Percentiles rank a stretch among this genome's conserved stretches.
Evolutionary conservation across 2,797 vertebrate genomes (phyloP).

Genomic region (Sarcoramphus papa): DNA sequence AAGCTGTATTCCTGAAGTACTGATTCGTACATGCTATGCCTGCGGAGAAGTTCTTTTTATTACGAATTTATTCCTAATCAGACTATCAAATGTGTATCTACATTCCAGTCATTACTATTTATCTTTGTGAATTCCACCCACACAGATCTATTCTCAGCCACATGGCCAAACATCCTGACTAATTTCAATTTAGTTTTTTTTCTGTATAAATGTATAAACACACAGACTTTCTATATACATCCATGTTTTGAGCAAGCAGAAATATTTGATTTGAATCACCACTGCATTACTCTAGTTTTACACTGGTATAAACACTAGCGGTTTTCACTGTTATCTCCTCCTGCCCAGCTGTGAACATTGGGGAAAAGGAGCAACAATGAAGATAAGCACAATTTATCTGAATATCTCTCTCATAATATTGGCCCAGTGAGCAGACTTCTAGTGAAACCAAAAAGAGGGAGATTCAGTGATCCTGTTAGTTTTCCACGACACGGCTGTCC

Average conservation of each 20-base stretch:
- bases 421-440: background rate
- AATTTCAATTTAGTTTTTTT: background rate
- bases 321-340: constrained; percentile 18
- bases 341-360: constrained; percentile 5
- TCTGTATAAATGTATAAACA: background rate
- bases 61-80: background rate
- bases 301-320: constrained; percentile 16
- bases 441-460: background rate
- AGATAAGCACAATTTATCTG: constrained; percentile 23
- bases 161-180: constrained; percentile 16
- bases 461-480: background rate
- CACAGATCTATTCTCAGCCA: background rate
- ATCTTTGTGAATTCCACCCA: constrained; percentile 1
- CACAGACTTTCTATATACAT: constrained; percentile 14
- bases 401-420: background rate
- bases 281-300: constrained; percentile 14
- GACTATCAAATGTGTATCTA: background rate
- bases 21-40: background rate
- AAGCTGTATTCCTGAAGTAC: background rate
- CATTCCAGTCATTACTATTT: background rate
- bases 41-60: background rate
- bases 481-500: background rate
- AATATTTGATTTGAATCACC: constrained; percentile 38
- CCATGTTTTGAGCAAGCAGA: background rate
- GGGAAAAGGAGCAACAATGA: background rate